These are phyloP conservation scores for Tympanuchus pallidicinctus DNA, from an alignment of 2,113 vertebrate species.

Conservation along the genomic window DNA sequence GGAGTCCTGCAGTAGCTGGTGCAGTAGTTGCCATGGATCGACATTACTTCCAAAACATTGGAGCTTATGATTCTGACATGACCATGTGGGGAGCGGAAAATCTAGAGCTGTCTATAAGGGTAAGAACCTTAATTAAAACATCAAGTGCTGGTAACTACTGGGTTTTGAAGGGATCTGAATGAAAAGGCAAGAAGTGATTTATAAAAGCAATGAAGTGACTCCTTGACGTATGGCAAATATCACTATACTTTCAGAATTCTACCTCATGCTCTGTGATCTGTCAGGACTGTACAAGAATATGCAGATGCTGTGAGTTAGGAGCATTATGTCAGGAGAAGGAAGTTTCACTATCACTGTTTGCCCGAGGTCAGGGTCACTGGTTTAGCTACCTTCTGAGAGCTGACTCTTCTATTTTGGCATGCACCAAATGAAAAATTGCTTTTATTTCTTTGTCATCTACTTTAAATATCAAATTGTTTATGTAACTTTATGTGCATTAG, in stretches of 20 bases:
- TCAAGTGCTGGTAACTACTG: background rate
- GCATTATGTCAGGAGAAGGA: background rate
- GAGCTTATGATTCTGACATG: constrained; percentile 88
- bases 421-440: background rate
- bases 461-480: background rate
- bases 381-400: constrained; percentile 17
- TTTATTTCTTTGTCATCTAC: background rate
- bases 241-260: background rate
- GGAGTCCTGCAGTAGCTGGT: constrained; percentile 85
- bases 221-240: background rate
- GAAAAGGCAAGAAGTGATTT: background rate
- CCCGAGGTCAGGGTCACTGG: background rate
- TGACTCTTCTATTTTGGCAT: background rate
- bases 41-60: constrained; percentile 89
- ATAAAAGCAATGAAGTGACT: background rate
- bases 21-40: constrained; percentile 85
- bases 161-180: background rate
- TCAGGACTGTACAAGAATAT: background rate
- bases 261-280: rapidly evolving
- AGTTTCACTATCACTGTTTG: background rate
- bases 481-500: background rate
- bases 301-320: background rate
- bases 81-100: constrained; percentile 83
- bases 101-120: constrained; percentile 90
- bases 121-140: constrained; percentile 61